Conservation (phyloP, 30 jellyfish, hydroid and myxozoan genomes). For the Aurelia coerulea region DNA sequence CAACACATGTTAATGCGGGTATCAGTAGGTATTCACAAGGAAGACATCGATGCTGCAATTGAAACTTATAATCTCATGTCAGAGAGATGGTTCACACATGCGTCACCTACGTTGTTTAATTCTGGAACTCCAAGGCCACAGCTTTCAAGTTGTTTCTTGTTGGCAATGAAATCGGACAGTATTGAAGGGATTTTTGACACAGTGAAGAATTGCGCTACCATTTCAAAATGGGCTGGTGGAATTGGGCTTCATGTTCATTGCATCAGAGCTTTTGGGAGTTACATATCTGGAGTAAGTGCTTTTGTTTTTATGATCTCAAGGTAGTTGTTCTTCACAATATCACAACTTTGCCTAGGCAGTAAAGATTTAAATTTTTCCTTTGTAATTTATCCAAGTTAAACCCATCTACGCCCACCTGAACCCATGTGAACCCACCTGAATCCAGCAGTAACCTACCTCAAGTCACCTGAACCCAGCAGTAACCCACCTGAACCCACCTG, state of each 20-base stretch:
- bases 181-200: constrained; percentile 99
- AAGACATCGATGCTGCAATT: constrained; percentile 96
- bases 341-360: too few relatives aligned
- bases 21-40: constrained; percentile 95
- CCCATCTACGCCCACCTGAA: too few relatives aligned
- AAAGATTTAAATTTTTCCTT: too few relatives aligned
- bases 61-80: constrained; percentile 98
- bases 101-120: constrained; percentile 99
- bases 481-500: too few relatives aligned
- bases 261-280: constrained; percentile 96
- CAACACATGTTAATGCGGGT: constrained; percentile 99
- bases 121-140: constrained; percentile 99
- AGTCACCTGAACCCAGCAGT: too few relatives aligned
- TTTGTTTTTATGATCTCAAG: too few relatives aligned
- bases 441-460: too few relatives aligned
- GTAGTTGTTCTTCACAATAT: too few relatives aligned
- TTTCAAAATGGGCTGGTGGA: constrained; percentile 99
- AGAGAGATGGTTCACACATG: constrained; percentile 98
- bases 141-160: constrained; percentile 96
- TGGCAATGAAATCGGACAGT: constrained; percentile 98
- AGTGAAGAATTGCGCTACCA: constrained; percentile 96
- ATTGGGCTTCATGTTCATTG: constrained; percentile 98
- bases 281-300: constrained; percentile 90
- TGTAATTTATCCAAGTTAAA: too few relatives aligned
- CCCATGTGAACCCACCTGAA: too few relatives aligned